Evolutionary conservation across 2,113 vertebrate species (phyloP).

Genomic region (Gallinago media): DNA sequence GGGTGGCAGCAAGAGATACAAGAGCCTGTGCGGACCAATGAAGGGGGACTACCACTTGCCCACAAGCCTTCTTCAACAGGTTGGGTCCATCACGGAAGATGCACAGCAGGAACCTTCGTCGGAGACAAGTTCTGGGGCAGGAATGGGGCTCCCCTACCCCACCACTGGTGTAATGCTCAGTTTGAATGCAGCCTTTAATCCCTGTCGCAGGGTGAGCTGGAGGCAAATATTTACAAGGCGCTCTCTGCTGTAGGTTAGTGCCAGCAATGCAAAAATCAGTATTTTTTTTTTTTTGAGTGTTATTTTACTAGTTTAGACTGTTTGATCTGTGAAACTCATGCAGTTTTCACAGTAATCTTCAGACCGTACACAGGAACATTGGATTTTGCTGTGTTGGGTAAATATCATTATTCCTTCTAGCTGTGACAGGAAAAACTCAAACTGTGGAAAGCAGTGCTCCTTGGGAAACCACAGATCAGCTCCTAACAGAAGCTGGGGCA

Average conservation of each 20-base stretch:
- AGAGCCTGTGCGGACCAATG: background rate
- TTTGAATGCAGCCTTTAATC: background rate
- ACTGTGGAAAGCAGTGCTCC: background rate
- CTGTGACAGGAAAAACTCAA: background rate
- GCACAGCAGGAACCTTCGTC: background rate
- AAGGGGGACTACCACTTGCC: background rate
- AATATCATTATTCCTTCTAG: background rate
- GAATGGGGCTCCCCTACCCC: background rate
- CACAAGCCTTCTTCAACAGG: background rate
- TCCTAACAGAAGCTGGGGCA: slow-evolving; percentile 4
- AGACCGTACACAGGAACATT: background rate
- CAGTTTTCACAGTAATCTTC: background rate
- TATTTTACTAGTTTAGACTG: background rate
- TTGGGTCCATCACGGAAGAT: background rate
- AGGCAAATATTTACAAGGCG: background rate
- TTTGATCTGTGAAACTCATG: background rate
- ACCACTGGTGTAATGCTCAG: background rate
- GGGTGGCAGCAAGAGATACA: background rate
- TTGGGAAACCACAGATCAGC: background rate
- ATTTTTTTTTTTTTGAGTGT: too few relatives aligned
- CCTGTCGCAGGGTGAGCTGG: background rate
- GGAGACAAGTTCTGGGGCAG: background rate
- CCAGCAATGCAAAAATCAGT: background rate
- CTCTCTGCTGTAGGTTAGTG: background rate
- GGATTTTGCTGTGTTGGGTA: slow-evolving; percentile 4